Conservation (phyloP, 1,140 invertebrate genomes). For the Lucilia sericata region DNA sequence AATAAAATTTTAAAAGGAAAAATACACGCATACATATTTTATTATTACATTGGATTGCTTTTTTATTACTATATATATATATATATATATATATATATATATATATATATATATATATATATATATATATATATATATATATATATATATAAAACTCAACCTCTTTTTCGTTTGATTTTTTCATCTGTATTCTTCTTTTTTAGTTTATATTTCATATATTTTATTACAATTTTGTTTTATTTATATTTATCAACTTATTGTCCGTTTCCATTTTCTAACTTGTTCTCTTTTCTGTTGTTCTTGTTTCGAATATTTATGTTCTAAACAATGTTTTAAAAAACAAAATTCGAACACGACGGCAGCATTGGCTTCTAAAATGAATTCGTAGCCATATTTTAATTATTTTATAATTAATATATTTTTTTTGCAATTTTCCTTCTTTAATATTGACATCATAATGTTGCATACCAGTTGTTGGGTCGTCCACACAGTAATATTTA, state of each 20-base stretch:
- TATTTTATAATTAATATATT: no score
- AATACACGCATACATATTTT: no score
- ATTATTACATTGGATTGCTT: no score
- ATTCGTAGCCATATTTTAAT: no score
- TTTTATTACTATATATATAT: conserved; percentile 43
- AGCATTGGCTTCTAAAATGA: neutral
- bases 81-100: neutral
- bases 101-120: conserved; percentile 43
- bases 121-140: neutral
- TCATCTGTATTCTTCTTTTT: neutral
- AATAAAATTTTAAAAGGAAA: no score
- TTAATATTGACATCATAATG: no score
- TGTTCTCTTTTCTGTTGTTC: neutral
- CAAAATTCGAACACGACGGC: conserved; percentile 1
- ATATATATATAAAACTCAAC: conserved; percentile 40
- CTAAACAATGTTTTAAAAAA: conserved; percentile 20
- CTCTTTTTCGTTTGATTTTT: conserved; percentile 55
- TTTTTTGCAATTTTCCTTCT: no score
- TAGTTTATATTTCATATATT: conserved; percentile 29
- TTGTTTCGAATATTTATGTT: conserved; percentile 24
- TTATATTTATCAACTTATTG: conserved; percentile 30
- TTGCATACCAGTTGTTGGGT: no score
- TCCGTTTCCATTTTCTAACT: neutral
- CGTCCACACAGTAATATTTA: neutral
- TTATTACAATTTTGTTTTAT: conserved; percentile 19